phyloP scores from a whole-genome alignment of 2,113 vertebrate species.

The Machaerirhynchus nigripectus region DNA sequence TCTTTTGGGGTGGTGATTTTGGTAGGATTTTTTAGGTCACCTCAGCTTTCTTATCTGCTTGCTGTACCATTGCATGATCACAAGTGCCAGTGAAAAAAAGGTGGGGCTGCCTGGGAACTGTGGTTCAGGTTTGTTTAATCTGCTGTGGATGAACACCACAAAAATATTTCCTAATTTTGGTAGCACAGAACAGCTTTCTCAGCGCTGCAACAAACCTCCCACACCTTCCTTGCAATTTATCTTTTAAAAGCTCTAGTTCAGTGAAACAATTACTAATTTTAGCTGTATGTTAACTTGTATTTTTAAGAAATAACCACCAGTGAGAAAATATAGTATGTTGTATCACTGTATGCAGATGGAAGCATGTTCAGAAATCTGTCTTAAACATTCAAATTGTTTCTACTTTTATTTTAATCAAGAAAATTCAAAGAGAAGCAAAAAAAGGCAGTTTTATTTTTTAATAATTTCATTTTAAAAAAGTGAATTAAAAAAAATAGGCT shows the following conservation, averaged over 20 bases:
- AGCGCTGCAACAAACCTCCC: neutral
- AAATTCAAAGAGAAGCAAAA: neutral
- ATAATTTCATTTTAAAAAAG: neutral
- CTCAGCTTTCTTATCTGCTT: neutral
- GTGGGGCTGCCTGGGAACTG: neutral
- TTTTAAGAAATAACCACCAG: neutral
- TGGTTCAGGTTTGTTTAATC: neutral
- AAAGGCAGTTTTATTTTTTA: neutral
- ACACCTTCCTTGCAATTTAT: neutral
- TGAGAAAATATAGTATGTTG: neutral
- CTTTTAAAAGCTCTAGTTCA: neutral
- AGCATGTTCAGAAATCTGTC: neutral
- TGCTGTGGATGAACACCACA: neutral
- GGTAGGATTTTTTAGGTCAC: neutral
- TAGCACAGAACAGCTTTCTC: neutral
- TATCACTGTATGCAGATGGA: neutral
- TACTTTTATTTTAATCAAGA: neutral
- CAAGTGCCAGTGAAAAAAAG: neutral
- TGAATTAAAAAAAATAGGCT: neutral
- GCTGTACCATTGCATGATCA: neutral
- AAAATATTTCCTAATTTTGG: neutral
- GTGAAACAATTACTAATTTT: neutral
- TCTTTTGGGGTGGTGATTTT: neutral
- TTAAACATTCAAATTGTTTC: neutral
- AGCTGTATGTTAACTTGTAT: neutral